These are phyloP conservation scores for Fragum fragum DNA, from an alignment of 2,888 invertebrate genomes.

Conservation along the genomic window DNA sequence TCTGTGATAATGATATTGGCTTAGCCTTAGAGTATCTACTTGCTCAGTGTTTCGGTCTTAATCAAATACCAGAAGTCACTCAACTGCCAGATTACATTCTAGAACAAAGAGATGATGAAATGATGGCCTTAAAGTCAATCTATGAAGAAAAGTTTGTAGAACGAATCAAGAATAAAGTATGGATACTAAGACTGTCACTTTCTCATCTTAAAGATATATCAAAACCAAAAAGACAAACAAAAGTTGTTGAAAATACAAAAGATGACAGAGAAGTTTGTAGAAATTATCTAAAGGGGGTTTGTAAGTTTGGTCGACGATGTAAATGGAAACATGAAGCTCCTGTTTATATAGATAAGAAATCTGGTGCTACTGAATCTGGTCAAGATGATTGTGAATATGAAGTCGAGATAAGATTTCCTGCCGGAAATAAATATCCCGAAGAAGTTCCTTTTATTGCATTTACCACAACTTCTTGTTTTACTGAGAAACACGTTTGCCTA, in stretches of 20 bases:
- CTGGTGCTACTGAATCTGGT: constrained; percentile 34
- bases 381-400: constrained; percentile 67
- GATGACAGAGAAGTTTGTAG: constrained; percentile 68
- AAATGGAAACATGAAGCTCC: constrained; percentile 68
- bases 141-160: constrained; percentile 80
- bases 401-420: constrained; percentile 82
- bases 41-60: constrained; percentile 75
- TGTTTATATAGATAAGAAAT: constrained; percentile 29
- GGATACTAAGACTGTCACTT: constrained; percentile 78
- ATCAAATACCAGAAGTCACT: constrained; percentile 16
- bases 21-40: constrained; percentile 80
- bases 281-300: constrained; percentile 79
- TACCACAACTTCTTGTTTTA: constrained; percentile 71
- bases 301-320: constrained; percentile 80
- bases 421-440: constrained; percentile 79
- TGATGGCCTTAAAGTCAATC: constrained; percentile 81
- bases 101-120: constrained; percentile 82
- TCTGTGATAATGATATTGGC: constrained; percentile 82
- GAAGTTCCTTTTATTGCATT: constrained; percentile 82
- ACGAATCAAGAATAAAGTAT: constrained; percentile 78
- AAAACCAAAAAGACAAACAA: constrained; percentile 42
- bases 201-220: constrained; percentile 71
- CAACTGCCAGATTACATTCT: constrained; percentile 55
- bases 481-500: constrained; percentile 76
- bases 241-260: background rate